Conservation (phyloP, 2,113 vertebrate genomes). For the Cynoglossus semilaevis region DNA sequence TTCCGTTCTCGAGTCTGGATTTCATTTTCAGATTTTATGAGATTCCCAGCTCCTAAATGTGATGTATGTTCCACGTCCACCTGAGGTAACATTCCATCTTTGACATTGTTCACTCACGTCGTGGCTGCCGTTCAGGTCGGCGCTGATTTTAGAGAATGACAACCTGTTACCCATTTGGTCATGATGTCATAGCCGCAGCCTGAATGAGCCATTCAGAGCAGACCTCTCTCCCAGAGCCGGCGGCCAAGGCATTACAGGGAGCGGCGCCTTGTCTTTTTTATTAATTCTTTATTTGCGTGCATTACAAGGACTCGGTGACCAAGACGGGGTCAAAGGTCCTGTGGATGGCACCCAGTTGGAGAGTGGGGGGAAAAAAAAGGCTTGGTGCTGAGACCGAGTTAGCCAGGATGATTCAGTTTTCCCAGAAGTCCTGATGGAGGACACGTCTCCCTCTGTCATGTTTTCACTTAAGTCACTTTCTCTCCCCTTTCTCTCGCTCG, state of each 20-base stretch:
- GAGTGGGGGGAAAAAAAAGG: conserved; percentile 10
- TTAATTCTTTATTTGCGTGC: conserved; percentile 44
- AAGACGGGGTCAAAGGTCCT: conserved; percentile 30
- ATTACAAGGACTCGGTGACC: conserved; percentile 15
- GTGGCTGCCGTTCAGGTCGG: background rate
- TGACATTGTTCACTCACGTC: background rate
- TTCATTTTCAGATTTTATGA: too few relatives aligned
- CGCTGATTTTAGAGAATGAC: conserved; percentile 30
- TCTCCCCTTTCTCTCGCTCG: conserved; percentile 5
- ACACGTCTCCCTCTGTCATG: conserved; percentile 25
- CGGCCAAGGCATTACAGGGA: conserved; percentile 31
- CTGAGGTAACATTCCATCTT: background rate
- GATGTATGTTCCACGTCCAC: too few relatives aligned
- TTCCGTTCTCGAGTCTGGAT: too few relatives aligned
- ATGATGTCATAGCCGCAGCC: conserved; percentile 34
- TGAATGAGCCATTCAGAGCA: conserved; percentile 41
- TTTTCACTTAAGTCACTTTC: background rate
- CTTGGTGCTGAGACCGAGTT: conserved; percentile 7
- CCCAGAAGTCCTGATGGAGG: conserved; percentile 36
- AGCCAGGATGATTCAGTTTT: conserved; percentile 44
- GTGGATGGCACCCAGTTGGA: conserved; percentile 59
- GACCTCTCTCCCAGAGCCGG: conserved; percentile 8
- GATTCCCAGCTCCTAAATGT: too few relatives aligned
- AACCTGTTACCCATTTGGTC: conserved; percentile 20
- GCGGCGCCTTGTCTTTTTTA: conserved; percentile 14